Conservation (phyloP, 2,113 vertebrate species). For the Cavia aperea region DNA sequence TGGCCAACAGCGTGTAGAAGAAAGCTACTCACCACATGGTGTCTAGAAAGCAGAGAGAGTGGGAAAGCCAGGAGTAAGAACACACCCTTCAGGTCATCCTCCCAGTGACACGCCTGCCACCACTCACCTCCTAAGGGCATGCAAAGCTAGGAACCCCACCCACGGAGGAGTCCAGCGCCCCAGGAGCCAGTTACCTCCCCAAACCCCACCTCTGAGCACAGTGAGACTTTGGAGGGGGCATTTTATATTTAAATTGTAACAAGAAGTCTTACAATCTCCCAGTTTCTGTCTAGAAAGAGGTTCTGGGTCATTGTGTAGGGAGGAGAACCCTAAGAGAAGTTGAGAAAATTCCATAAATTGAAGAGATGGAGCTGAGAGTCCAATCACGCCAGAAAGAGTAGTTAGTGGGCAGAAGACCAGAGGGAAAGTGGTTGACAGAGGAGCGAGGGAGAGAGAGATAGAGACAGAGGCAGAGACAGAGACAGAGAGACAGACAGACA, state of each 20-base stretch:
- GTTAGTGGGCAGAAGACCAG: background rate
- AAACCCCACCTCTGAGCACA: background rate
- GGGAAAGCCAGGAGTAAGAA: background rate
- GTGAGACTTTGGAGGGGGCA: background rate
- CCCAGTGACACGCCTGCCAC: background rate
- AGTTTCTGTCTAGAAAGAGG: background rate
- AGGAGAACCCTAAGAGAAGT: background rate
- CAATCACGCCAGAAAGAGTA: background rate
- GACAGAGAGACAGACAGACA: too few species aligned
- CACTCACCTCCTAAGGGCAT: background rate
- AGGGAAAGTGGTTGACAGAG: background rate
- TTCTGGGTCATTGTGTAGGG: background rate
- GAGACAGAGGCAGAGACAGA: background rate
- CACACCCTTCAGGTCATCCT: background rate
- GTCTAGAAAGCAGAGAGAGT: background rate
- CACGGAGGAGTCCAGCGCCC: background rate
- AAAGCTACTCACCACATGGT: background rate
- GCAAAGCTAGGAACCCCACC: background rate
- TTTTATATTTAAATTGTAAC: background rate
- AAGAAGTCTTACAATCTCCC: background rate
- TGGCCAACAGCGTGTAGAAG: background rate
- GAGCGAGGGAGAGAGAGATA: background rate
- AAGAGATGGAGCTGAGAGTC: background rate
- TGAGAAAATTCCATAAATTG: background rate
- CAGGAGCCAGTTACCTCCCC: background rate